These are phyloP conservation scores for Halisarca cf. caerulea DNA, from an alignment of 37 sponge, comb jelly and placozoan species.

Conservation along the genomic window DNA sequence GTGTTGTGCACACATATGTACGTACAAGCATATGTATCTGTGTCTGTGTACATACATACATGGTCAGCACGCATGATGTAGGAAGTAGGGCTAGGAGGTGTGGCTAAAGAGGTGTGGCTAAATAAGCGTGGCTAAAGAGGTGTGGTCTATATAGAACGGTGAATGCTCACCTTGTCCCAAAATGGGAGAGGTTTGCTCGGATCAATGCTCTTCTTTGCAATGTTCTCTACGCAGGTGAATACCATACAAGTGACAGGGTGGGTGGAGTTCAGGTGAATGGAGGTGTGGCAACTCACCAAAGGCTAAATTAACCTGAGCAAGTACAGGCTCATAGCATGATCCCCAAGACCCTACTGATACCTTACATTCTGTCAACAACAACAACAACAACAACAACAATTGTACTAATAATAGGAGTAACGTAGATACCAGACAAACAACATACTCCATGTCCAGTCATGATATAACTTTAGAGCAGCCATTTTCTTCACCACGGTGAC, in stretches of 20 bases:
- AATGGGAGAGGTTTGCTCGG: constrained; percentile 89
- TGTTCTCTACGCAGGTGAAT: constrained; percentile 50
- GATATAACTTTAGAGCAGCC: constrained; percentile 85
- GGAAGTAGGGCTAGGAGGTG: background rate
- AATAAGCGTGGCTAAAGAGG: no score
- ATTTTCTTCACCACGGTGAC: constrained; percentile 58
- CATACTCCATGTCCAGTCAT: constrained; percentile 51
- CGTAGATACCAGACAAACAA: background rate
- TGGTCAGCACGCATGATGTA: background rate
- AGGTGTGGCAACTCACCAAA: constrained; percentile 59
- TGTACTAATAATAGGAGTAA: background rate
- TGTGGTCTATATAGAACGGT: no score
- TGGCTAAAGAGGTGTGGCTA: background rate
- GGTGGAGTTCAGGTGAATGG: background rate
- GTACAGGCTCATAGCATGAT: constrained; percentile 70
- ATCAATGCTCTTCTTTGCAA: constrained; percentile 73
- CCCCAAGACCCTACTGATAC: constrained; percentile 52
- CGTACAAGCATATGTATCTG: no score
- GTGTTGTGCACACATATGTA: no score
- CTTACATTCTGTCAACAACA: background rate
- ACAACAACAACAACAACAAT: background rate
- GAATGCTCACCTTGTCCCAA: constrained; percentile 83
- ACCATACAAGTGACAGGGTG: no score
- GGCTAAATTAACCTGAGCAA: constrained; percentile 69
- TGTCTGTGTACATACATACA: no score